Percentiles rank a stretch among this genome's conserved stretches.
Conservation (phyloP, 2,113 vertebrate genomes). For the Gymnogyps californianus region DNA sequence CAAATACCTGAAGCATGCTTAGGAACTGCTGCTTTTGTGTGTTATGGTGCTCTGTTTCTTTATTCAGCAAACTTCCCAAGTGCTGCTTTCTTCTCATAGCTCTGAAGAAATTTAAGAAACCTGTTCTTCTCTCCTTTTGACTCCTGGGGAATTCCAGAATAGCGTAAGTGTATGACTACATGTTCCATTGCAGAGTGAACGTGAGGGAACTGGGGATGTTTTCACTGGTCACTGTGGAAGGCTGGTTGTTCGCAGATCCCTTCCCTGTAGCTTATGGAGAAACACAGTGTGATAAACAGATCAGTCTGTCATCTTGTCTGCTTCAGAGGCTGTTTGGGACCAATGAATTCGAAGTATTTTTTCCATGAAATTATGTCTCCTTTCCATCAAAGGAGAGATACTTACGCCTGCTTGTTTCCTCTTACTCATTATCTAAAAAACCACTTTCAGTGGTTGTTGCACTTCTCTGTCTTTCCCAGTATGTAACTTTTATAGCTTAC, state of each 20-base stretch:
- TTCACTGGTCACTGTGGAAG: neutral
- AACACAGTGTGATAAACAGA: neutral
- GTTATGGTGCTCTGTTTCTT: neutral
- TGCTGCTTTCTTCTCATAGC: neutral
- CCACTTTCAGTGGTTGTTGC: neutral
- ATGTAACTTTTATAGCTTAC: neutral
- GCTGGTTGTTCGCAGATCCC: neutral
- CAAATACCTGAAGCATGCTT: neutral
- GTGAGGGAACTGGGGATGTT: neutral
- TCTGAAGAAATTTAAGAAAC: neutral
- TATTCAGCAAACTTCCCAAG: neutral
- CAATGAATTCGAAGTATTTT: neutral
- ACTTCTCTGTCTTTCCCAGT: neutral
- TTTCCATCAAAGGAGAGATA: neutral
- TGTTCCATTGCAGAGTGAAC: rapidly evolving
- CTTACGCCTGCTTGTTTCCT: neutral
- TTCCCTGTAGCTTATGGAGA: neutral
- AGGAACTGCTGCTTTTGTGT: neutral
- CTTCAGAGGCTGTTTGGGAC: neutral
- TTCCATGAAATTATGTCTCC: neutral
- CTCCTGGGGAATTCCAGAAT: neutral
- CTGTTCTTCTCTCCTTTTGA: neutral
- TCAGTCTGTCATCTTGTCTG: neutral
- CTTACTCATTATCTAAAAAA: neutral
- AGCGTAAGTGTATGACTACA: rapidly evolving